Conservation (phyloP, 2,797 vertebrate genomes). For the Sebastes flavidus region DNA sequence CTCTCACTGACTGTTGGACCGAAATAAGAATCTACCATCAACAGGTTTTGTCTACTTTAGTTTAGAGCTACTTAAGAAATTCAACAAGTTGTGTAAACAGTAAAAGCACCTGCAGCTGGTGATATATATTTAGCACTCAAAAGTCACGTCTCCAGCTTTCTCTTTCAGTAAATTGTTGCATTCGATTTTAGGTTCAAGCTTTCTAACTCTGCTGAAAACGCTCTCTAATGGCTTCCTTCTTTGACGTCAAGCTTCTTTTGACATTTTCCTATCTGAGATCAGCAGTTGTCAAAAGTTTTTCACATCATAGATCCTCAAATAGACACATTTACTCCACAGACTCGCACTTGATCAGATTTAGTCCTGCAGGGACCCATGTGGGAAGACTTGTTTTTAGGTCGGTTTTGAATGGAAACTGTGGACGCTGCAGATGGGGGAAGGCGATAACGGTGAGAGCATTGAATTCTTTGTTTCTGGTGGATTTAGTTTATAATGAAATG, state of each 20-base stretch:
- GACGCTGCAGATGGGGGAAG: constrained; percentile 15
- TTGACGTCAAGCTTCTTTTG: constrained; percentile 40
- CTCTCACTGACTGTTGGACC: background rate
- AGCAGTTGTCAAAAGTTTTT: constrained; percentile 32
- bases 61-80: background rate
- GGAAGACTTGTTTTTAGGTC: constrained; percentile 18
- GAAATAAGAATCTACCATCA: background rate
- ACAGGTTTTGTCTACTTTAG: background rate
- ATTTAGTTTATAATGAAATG: background rate
- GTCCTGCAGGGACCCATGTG: background rate
- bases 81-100: background rate
- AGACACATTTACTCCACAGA: constrained; percentile 19
- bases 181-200: constrained; percentile 10
- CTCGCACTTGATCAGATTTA: constrained; percentile 36
- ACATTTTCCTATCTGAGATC: constrained; percentile 48
- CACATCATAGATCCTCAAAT: constrained; percentile 14
- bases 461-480: constrained; percentile 1
- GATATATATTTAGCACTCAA: constrained; percentile 3
- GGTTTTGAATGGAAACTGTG: constrained; percentile 35
- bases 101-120: constrained; percentile 5
- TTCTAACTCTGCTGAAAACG: background rate
- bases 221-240: constrained; percentile 12
- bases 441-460: constrained; percentile 2
- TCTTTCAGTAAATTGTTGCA: background rate
- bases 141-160: background rate